phyloP scores from a whole-genome alignment of 2,113 vertebrate species.

The Tupaia chinensis region DNA sequence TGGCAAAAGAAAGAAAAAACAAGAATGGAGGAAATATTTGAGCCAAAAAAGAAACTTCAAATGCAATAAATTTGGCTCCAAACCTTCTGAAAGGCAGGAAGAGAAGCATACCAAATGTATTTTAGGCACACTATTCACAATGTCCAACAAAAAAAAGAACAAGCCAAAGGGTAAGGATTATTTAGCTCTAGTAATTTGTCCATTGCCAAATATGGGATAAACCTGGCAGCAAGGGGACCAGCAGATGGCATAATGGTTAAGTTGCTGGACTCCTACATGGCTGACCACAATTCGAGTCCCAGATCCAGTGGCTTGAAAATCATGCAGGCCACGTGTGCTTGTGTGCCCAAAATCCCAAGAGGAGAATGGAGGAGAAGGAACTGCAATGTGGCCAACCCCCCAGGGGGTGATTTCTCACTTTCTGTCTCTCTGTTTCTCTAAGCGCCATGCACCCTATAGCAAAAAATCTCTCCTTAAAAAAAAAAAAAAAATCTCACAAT shows the following conservation, averaged over 20 bases:
- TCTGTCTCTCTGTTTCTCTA: too few relatives aligned
- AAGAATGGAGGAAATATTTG: background rate
- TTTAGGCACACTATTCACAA: background rate
- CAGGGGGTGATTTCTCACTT: too few relatives aligned
- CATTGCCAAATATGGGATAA: background rate
- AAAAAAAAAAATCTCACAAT: background rate
- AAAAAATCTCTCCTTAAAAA: too few relatives aligned
- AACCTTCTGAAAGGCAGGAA: background rate
- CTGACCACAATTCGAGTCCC: too few relatives aligned
- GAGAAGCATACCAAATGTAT: background rate
- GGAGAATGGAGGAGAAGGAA: too few relatives aligned
- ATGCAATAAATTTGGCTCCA: background rate
- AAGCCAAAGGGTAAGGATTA: background rate
- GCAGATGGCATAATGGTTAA: too few relatives aligned
- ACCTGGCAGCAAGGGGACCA: background rate
- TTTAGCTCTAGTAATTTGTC: background rate
- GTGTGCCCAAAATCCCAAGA: too few relatives aligned
- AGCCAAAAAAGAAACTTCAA: background rate
- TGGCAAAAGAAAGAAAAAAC: background rate
- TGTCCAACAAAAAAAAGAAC: slow-evolving; percentile 20
- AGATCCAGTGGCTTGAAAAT: too few relatives aligned
- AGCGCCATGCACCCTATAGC: too few relatives aligned
- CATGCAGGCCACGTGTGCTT: too few relatives aligned
- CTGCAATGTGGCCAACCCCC: too few relatives aligned
- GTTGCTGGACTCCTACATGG: too few relatives aligned